Evolutionary conservation across 1,140 invertebrate genomes (phyloP).

Genomic region (Drosophila lowei): DNA sequence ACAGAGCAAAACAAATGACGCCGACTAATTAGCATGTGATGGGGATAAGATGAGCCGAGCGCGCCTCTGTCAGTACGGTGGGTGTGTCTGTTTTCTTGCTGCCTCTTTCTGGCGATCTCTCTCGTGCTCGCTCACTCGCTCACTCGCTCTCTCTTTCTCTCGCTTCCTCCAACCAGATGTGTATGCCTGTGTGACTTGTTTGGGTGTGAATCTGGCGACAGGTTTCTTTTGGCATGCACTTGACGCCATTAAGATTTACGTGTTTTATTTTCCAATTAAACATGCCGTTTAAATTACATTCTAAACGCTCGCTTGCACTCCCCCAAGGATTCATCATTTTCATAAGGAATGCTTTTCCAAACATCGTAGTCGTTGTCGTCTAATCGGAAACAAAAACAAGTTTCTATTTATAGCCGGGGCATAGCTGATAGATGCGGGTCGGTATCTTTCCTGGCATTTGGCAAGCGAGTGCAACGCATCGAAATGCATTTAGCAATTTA

Average conservation of each 20-base stretch:
- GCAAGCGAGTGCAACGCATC: slow-evolving; percentile 33
- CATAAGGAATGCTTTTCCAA: slow-evolving; percentile 6
- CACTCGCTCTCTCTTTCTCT: slow-evolving; percentile 5
- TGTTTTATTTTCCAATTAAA: slow-evolving; percentile 51
- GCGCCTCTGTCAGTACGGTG: slow-evolving; percentile 42
- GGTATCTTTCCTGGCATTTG: slow-evolving; percentile 29
- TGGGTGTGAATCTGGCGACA: slow-evolving; percentile 54
- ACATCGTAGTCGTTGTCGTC: slow-evolving; percentile 3
- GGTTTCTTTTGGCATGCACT: slow-evolving; percentile 68
- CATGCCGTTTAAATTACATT: slow-evolving; percentile 46
- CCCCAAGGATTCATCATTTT: slow-evolving; percentile 15
- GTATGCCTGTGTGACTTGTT: slow-evolving; percentile 35
- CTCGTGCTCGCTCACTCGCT: slow-evolving; percentile 4
- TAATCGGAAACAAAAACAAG: slow-evolving; percentile 5
- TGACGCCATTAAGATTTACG: slow-evolving; percentile 61
- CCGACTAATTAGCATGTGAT: slow-evolving; percentile 72
- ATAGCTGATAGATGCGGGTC: slow-evolving; percentile 22
- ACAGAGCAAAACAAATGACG: slow-evolving; percentile 54
- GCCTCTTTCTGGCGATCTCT: slow-evolving; percentile 8
- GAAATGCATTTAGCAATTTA: slow-evolving; percentile 41
- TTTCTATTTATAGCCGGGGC: slow-evolving; percentile 19
- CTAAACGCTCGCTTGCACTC: slow-evolving; percentile 31
- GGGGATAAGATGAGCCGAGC: slow-evolving; percentile 19
- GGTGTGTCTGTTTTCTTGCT: slow-evolving; percentile 50
- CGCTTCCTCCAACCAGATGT: too few species aligned